Evolutionary conservation across 2,888 invertebrate species (phyloP), one percentile per base, ranked within the genome.

Genomic region (Drosophila demipolita): DNA sequence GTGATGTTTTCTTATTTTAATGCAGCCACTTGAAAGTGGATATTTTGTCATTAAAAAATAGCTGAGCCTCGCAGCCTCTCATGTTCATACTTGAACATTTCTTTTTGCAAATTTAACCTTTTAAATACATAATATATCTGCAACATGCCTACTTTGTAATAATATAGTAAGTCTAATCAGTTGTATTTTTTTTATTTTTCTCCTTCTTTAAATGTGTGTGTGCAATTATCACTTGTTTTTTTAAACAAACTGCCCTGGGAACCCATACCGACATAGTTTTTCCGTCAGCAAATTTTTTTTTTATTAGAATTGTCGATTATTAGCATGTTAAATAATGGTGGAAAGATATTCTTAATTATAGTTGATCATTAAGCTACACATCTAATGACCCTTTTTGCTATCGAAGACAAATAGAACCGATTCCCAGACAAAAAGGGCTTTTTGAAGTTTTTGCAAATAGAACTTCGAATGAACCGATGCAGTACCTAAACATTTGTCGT

Each of bases 301-400:
- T 7, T 33, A 50, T 49, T 38, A n/a, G 36, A 36, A 59, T 33
- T 40, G 17, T 35, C 11, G 33, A 57, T 62, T 68, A n/a, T 8
- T 26, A 5, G 12, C 48, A 32, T 20, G 33, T 60, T 17, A 63
- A 64, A 57, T 1, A 26, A 49, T 53, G 9, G 38, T 40, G 38
- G 49, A 35, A 52, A 53, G 64, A 48, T 50, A 29, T 11, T 26
- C 54, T 60, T 62, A 62, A 59, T 66, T 71, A 61, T 49, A 45
- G 42, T 11, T 35, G 58, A 60, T 57, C 72, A 73, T 80, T 73
- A 84, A 62, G 55, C 61, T 36, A 42, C 57, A 49, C 35, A 40
- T 48, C 40, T 78, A 75, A 81, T 71, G 66, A 53, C 68, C 52
- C 1, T 29, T 55, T 60, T 59, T 20, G 49, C 29, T 29, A 40